Conservation (phyloP, 2,113 vertebrate species). For the Pseudolaguvia tuberculata region DNA sequence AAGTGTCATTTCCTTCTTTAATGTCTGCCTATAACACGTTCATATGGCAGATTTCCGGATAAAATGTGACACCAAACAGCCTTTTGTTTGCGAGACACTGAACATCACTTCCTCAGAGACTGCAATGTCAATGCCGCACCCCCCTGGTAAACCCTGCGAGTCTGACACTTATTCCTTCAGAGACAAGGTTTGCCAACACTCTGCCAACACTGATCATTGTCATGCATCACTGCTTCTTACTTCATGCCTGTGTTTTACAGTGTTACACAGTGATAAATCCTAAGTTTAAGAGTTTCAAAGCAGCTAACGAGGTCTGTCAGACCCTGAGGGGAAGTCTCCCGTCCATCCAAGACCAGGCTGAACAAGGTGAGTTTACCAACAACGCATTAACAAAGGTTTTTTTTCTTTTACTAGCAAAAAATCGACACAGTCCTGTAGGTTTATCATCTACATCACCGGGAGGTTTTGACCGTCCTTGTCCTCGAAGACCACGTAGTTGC, state of each 20-base stretch:
- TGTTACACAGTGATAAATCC: constrained; percentile 74
- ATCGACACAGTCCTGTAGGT: too few species aligned
- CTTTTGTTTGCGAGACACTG: constrained; percentile 86
- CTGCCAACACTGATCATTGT: background rate
- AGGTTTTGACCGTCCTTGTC: too few species aligned
- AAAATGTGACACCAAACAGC: constrained; percentile 57
- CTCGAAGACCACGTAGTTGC: too few species aligned
- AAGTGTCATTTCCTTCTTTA: background rate
- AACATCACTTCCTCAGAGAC: constrained; percentile 80
- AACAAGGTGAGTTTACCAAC: constrained; percentile 77
- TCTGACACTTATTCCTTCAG: constrained; percentile 67
- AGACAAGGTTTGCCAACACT: constrained; percentile 76
- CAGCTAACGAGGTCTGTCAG: constrained; percentile 72
- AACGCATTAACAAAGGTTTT: background rate
- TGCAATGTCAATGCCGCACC: constrained; percentile 63
- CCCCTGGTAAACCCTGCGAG: constrained; percentile 66
- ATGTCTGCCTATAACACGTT: constrained; percentile 4
- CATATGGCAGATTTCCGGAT: constrained; percentile 35
- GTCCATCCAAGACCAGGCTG: constrained; percentile 78
- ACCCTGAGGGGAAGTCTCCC: constrained; percentile 75
- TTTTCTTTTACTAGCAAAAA: too few species aligned
- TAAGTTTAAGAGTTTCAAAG: constrained; percentile 57
- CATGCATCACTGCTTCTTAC: background rate
- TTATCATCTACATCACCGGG: too few species aligned
- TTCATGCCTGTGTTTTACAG: constrained; percentile 64